Base-by-base conservation (phyloP, 2,888 invertebrate genomes). In the Quadroppia sp. region DNA sequence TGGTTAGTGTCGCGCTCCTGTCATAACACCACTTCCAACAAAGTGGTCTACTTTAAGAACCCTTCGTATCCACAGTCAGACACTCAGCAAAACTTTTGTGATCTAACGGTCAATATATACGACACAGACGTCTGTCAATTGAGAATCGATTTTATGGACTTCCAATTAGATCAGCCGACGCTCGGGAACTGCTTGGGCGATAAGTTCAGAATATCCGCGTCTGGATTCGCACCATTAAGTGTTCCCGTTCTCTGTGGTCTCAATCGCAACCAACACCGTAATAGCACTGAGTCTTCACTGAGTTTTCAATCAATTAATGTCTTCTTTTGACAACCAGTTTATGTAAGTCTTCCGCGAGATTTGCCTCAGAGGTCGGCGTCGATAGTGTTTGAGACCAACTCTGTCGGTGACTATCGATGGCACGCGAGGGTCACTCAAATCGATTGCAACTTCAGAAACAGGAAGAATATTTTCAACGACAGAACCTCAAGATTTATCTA, bases 41-140 rank as follows among this genome's bases (percentile, higher is more conserved):
- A 76, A 72, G 76, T 76, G n/a, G 75, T 76, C 40, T 76, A 76
- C 48, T 76, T 76, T 32, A 71, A 72, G 25, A 76, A 76, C 73
- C 76, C 76, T 6, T 42, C 30, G 23, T 76, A 75, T 71, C 76
- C 76, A 13, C 42, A 30, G 23, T 56, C 74, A 20, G 76, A 76
- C 50, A 53, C 50, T 48, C 61, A 71, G 25, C 75, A 76, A 36
- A 76, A 76, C 61, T 76, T 73, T 48, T 76, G 76, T 56, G 76
- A 76, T 53, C 53, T 76, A 15, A 76, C 74, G 2, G 56, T 76
- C 20, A 76, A 76, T 32, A 70, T 76, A 32, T 50, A 61, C 36
- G 76, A 76, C 69, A 28, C 75, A 17, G 61, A 75, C 48, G 71
- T 76, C n/a, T 76, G 76, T 36, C 76, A 76, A 36, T 40, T 76